Evolutionary conservation across 2,797 vertebrate genomes (phyloP).

Genomic region (Pangasius larnaudii): DNA sequence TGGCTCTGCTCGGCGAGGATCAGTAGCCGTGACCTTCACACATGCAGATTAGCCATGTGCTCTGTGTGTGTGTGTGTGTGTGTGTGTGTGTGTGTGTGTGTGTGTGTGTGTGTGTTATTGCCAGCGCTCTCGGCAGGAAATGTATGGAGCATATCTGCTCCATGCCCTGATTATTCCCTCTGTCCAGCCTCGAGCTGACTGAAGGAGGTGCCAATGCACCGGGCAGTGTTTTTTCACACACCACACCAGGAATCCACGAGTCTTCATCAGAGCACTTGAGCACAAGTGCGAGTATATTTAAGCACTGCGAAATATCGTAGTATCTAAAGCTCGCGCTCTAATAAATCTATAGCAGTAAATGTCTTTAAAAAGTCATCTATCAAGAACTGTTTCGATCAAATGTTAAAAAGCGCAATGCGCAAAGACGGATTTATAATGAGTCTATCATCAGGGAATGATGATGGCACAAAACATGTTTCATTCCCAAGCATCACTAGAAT

Average conservation of each 20-base stretch:
- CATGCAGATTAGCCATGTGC: slow-evolving; percentile 91
- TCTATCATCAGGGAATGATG: not conserved
- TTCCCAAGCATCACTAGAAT: not conserved
- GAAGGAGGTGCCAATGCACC: slow-evolving; percentile 52
- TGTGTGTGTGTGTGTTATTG: slow-evolving; percentile 39
- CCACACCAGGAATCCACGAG: not conserved
- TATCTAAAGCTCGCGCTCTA: not conserved
- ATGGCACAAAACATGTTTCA: too few species aligned
- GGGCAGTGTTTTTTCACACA: slow-evolving; percentile 11
- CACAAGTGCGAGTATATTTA: not conserved
- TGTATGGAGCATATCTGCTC: slow-evolving; percentile 45
- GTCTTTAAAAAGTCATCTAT: not conserved
- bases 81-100: slow-evolving; percentile 39
- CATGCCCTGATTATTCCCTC: slow-evolving; percentile 49
- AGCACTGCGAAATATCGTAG: not conserved
- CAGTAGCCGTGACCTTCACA: slow-evolving; percentile 87
- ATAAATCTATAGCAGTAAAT: not conserved
- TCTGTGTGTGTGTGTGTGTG: slow-evolving; percentile 48
- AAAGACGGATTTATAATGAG: too few species aligned
- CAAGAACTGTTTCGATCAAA: not conserved
- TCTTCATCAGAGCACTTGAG: not conserved
- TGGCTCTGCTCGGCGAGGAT: slow-evolving; percentile 74
- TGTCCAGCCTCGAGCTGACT: slow-evolving; percentile 41
- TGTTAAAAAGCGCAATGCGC: not conserved
- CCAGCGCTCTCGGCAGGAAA: slow-evolving; percentile 46